Evolutionary conservation across 2,888 invertebrate species (phyloP), one percentile per base, ranked within the genome.

Genomic region (Scaptomyza cyrtandrae): DNA sequence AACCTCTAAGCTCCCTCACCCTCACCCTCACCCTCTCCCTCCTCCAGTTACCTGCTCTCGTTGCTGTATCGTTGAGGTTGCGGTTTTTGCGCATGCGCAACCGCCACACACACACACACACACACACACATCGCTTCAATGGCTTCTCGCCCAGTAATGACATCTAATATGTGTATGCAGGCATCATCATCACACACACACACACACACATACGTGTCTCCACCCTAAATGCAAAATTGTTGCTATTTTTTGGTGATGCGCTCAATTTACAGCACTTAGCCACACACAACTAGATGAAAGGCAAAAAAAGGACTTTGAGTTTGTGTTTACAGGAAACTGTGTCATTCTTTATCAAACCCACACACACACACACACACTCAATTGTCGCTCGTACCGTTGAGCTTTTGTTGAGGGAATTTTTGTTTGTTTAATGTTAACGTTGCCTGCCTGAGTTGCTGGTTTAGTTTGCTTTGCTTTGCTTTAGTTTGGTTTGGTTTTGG

Each of bases 181-280:
- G 9, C 37, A 37, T 37, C 24, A 4, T 4, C 3, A n/a, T n/a
- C n/a, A n/a, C n/a, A 37, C n/a, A 37, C 37, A 37, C 37, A 37
- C 37, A n/a, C 35, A 35, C 35, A 35, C 35, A 37, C 11, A 19
- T 19, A 19, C 2, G 19, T 19, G 19, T 19, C 19, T n/a, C n/a
- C 37, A 39, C 14, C n/a, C 7, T 14, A 2, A 14, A 62, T 54
- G 56, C 52, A 73, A 73, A 73, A 57, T 41, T 71, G 70, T 55
- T 67, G 73, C 65, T 72, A 71, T 69, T 77, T 71, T 71, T 75
- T 71, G 69, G 73, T 65, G 80, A 78, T 81, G 78, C 75, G 80
- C 83, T 81, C 83, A 82, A 82, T 78, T 81, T 82, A 76, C 80
- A 78, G 78, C 83, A 81, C 83, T 75, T 71, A 70, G 46, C 37